A percentile compares a stretch with the other conserved stretches of the same genome.
These are phyloP conservation scores for Anhinga rufa DNA, from an alignment of 2,113 vertebrate species.

Conservation along the genomic window DNA sequence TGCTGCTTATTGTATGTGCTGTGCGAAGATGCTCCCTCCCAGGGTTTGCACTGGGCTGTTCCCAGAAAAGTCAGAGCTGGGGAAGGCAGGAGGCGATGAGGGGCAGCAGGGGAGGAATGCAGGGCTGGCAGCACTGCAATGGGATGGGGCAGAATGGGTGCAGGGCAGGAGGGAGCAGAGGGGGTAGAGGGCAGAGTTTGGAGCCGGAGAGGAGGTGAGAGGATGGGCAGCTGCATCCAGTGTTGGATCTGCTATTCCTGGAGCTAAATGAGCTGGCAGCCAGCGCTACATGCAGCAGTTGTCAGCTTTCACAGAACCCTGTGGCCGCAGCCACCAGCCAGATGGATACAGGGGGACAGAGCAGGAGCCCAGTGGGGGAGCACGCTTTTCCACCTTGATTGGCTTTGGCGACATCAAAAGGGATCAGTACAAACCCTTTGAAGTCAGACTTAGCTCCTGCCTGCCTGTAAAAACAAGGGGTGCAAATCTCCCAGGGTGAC, in stretches of 20 bases:
- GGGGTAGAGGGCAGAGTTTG: background rate
- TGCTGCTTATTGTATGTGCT: background rate
- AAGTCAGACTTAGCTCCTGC: background rate
- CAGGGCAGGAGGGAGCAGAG: background rate
- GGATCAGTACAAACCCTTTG: background rate
- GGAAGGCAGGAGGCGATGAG: background rate
- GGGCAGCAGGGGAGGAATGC: background rate
- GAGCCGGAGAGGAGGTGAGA: background rate
- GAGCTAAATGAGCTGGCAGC: background rate
- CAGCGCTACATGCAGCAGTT: background rate
- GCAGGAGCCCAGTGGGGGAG: background rate
- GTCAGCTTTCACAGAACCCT: background rate
- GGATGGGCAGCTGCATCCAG: background rate
- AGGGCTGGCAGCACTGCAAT: accelerated
- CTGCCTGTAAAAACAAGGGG: background rate
- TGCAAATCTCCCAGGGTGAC: background rate
- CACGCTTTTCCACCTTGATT: background rate
- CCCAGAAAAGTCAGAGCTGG: background rate
- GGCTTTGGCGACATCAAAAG: background rate
- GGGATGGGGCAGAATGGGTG: no score
- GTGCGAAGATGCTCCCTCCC: background rate
- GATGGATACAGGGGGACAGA: background rate
- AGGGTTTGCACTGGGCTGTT: background rate
- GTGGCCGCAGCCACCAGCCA: background rate
- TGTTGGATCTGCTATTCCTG: background rate